Evolutionary conservation across 2,888 invertebrate genomes (phyloP).

Genomic region (Smittia aterrima): DNA sequence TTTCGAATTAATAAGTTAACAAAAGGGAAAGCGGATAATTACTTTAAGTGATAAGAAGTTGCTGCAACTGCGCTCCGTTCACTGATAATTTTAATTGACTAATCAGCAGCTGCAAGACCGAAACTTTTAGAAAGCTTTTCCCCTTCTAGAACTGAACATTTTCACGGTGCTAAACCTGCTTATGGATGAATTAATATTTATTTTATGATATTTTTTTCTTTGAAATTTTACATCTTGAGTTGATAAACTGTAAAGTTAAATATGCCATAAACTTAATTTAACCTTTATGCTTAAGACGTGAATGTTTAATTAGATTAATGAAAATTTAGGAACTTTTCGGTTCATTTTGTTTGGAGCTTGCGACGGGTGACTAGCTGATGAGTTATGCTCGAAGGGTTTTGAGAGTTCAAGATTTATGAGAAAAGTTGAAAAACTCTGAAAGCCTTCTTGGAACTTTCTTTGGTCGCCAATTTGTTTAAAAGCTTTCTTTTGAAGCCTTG

Average conservation of each 20-base stretch:
- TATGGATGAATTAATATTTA: slow-evolving; percentile 9
- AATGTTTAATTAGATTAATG: neutral
- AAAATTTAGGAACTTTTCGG: no score
- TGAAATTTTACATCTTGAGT: neutral
- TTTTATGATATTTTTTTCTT: slow-evolving; percentile 13
- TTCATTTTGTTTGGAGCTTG: no score
- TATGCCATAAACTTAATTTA: slow-evolving; percentile 18
- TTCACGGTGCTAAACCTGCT: slow-evolving; percentile 14
- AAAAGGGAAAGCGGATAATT: neutral
- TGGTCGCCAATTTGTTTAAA: no score
- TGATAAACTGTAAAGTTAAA: neutral
- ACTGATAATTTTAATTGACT: slow-evolving; percentile 12
- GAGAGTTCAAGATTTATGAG: no score
- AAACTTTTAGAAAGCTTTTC: neutral
- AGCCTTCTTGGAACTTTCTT: no score
- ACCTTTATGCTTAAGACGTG: neutral
- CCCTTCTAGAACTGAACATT: neutral
- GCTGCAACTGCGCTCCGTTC: neutral
- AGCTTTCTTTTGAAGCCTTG: no score
- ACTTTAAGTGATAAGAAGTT: slow-evolving; percentile 10
- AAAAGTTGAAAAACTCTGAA: no score
- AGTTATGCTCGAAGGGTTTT: no score
- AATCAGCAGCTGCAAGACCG: neutral
- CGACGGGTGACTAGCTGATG: no score
- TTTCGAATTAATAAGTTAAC: slow-evolving; percentile 19